phyloP scores from a whole-genome alignment of 2,888 invertebrate species.

The Clanis bilineata region DNA sequence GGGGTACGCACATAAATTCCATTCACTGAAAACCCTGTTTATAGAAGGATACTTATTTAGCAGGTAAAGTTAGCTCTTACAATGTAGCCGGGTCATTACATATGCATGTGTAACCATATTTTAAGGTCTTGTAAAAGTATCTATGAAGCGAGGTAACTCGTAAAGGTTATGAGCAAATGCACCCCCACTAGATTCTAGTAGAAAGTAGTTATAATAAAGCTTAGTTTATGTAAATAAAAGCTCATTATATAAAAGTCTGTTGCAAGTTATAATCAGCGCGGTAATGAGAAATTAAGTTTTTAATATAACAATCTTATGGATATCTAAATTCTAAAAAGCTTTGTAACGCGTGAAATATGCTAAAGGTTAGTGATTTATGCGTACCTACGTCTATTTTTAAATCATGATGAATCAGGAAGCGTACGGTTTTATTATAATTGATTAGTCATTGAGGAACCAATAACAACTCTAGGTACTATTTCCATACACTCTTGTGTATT shows the following conservation, averaged over 20 bases:
- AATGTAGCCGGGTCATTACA: conserved; percentile 26
- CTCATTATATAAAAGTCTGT: background rate
- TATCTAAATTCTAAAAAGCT: background rate
- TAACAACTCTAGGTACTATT: background rate
- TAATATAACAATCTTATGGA: background rate
- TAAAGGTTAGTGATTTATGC: background rate
- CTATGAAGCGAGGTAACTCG: conserved; percentile 10
- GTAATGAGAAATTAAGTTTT: background rate
- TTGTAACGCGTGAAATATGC: background rate
- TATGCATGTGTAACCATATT: conserved; percentile 16
- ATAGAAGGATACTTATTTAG: conserved; percentile 23
- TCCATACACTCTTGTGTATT: background rate
- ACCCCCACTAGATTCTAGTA: background rate
- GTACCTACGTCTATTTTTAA: background rate
- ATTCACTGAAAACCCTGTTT: conserved; percentile 42
- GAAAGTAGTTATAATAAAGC: conserved; percentile 5
- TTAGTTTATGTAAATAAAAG: background rate
- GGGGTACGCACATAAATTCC: conserved; percentile 46
- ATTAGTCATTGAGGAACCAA: background rate
- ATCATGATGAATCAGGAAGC: background rate
- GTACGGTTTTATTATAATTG: background rate
- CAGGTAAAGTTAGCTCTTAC: conserved; percentile 21
- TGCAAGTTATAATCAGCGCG: background rate
- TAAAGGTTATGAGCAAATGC: conserved; percentile 5
- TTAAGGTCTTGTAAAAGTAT: conserved; percentile 17